Percentiles rank a stretch among this genome's conserved stretches.
Conservation (phyloP, 2,888 invertebrate genomes). For the Phortica okadai region DNA sequence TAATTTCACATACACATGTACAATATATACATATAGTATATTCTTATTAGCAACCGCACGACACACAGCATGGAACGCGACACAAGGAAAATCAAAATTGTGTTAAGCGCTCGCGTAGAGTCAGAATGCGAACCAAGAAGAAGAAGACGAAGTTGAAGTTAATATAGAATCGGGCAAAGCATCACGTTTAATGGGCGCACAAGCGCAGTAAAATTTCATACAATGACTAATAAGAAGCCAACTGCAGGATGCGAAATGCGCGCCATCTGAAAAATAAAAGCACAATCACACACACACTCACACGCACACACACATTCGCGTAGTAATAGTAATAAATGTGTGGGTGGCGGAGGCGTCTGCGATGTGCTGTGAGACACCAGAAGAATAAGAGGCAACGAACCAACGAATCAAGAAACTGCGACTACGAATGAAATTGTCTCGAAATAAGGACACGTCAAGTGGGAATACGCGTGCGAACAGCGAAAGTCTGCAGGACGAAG, state of each 20-base stretch:
- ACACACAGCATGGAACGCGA: background rate
- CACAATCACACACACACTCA: conserved; percentile 31
- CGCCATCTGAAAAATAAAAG: conserved; percentile 66
- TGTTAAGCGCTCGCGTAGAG: background rate
- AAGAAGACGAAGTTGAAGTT: background rate
- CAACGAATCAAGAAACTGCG: background rate
- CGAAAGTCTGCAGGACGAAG: conserved; percentile 15
- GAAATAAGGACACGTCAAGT: conserved; percentile 69
- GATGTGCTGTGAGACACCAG: background rate
- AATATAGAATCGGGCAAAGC: background rate
- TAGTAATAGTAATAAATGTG: conserved; percentile 24
- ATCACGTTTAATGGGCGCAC: conserved; percentile 23
- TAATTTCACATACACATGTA: conserved; percentile 34
- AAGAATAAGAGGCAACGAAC: conserved; percentile 2
- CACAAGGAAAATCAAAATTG: background rate
- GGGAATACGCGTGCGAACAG: conserved; percentile 49
- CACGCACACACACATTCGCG: conserved; percentile 11
- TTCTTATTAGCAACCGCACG: background rate
- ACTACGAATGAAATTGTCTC: background rate
- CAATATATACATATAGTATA: background rate
- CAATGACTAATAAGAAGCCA: background rate
- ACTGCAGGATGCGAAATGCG: conserved; percentile 54
- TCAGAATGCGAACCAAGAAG: background rate
- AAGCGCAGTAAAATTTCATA: conserved; percentile 30
- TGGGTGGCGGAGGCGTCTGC: conserved; percentile 9